Evolutionary conservation across 2,113 vertebrate genomes (phyloP).

Genomic region (Micronycteris hirsuta): DNA sequence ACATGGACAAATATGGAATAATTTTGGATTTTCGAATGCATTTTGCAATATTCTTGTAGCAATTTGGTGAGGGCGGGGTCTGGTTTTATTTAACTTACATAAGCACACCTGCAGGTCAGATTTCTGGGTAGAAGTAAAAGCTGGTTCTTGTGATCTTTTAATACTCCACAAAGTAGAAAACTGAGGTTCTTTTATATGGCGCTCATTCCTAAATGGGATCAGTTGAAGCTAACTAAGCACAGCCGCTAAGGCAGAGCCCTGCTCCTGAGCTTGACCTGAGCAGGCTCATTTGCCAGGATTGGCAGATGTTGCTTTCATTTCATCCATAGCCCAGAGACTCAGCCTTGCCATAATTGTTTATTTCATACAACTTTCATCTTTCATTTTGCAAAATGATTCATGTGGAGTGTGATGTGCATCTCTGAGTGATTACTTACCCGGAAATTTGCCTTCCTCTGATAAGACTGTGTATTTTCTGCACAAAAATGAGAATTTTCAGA

Average conservation of each 20-base stretch:
- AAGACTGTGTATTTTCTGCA: slow-evolving; percentile 27
- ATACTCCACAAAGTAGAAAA: background rate
- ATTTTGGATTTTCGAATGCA: background rate
- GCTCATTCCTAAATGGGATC: background rate
- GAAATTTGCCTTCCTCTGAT: background rate
- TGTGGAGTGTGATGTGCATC: background rate
- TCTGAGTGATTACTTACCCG: slow-evolving; percentile 1
- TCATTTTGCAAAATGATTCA: slow-evolving; percentile 50
- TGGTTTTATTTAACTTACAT: background rate
- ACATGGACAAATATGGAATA: background rate
- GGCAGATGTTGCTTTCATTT: slow-evolving; percentile 8
- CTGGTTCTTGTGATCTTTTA: background rate
- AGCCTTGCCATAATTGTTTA: slow-evolving; percentile 56
- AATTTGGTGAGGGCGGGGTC: background rate
- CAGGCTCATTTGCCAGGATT: background rate
- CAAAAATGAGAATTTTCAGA: slow-evolving; percentile 15
- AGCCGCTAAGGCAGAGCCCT: background rate
- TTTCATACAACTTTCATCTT: slow-evolving; percentile 39
- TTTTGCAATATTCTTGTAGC: background rate
- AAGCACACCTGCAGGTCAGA: background rate
- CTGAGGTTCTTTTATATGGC: background rate
- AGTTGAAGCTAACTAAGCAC: background rate
- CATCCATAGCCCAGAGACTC: slow-evolving; percentile 21
- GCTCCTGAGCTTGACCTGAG: background rate
- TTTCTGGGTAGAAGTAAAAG: background rate